Evolutionary conservation across 1,140 invertebrate species (phyloP).

Genomic region (Eufriesea mexicana): DNA sequence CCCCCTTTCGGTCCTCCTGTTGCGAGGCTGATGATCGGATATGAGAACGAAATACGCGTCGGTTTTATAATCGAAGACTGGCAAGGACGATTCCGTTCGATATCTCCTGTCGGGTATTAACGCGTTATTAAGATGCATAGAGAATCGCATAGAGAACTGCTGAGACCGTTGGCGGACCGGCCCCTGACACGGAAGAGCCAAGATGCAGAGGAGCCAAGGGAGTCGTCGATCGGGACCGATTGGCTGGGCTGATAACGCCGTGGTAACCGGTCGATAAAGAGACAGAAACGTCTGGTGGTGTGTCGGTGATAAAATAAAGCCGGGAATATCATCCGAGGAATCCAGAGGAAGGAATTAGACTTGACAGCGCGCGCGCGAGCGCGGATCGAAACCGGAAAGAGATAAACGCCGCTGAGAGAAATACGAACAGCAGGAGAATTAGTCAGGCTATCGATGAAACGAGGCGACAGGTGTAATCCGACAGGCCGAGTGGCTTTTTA

Average conservation of each 20-base stretch:
- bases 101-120: constrained; percentile 28
- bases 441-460: not conserved
- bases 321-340: not conserved
- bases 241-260: not conserved
- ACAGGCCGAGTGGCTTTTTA: not conserved
- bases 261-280: constrained; percentile 7
- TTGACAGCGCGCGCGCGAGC: not conserved
- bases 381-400: not conserved
- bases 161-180: not conserved
- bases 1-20: not conserved
- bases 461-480: not conserved
- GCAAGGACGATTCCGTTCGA: not conserved
- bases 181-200: not conserved
- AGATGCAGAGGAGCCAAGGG: not conserved
- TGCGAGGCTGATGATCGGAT: not conserved
- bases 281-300: constrained; percentile 11
- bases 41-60: not conserved
- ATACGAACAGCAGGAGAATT: not conserved
- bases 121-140: constrained; percentile 37
- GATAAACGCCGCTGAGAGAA: not conserved
- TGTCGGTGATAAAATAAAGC: constrained; percentile 1
- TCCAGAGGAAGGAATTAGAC: not conserved
- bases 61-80: not conserved
- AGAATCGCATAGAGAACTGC: not conserved
- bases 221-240: constrained; percentile 17